These are phyloP conservation scores for Peromyscus nudipes DNA, from an alignment of 2,797 vertebrate species.

Conservation along the genomic window DNA sequence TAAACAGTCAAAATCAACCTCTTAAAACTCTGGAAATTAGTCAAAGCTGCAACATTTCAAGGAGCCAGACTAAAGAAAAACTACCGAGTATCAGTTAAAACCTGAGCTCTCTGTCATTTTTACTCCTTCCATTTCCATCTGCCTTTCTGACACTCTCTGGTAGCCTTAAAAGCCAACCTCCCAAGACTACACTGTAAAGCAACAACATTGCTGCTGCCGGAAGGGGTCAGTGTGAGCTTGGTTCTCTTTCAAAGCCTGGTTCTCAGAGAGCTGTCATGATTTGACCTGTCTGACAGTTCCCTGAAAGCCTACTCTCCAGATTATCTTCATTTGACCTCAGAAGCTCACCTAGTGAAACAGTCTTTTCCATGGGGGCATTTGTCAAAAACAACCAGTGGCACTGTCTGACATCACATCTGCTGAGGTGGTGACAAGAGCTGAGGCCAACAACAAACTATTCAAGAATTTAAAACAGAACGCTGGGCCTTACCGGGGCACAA, in stretches of 20 bases:
- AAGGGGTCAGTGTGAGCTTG: neutral
- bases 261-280: neutral
- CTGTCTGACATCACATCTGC: neutral
- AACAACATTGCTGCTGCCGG: neutral
- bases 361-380: neutral
- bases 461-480: neutral
- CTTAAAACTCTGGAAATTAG: slow-evolving; percentile 62
- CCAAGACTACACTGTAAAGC: neutral
- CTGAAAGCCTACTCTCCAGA: neutral
- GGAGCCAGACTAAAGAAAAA: slow-evolving; percentile 21
- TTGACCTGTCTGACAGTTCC: slow-evolving; percentile 16
- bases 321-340: slow-evolving; percentile 19
- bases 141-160: neutral
- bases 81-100: neutral
- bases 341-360: neutral
- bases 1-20: neutral
- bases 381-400: slow-evolving; percentile 49
- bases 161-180: neutral
- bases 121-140: neutral
- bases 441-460: slow-evolving; percentile 30
- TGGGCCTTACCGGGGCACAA: neutral
- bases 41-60: neutral
- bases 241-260: slow-evolving; percentile 36
- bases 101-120: neutral
- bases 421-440: neutral